Evolutionary conservation across 2,888 invertebrate genomes (phyloP).

Genomic region (Eupithecia pulchellata): DNA sequence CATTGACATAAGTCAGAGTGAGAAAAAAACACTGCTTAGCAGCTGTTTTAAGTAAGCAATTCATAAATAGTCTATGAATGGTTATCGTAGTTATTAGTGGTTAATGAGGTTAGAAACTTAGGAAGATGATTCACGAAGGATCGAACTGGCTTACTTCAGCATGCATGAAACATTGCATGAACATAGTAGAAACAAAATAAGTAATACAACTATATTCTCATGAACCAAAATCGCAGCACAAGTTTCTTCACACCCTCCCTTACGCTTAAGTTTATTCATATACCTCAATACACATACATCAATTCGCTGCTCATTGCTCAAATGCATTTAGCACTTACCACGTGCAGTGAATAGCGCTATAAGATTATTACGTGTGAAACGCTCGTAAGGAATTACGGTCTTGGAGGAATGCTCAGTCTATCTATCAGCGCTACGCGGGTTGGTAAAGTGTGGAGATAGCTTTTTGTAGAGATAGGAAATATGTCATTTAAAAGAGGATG

Average conservation of each 20-base stretch:
- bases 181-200: background rate
- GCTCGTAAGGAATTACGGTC: slow-evolving; percentile 72
- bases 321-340: slow-evolving; percentile 56
- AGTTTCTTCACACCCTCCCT: background rate
- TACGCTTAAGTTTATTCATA: background rate
- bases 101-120: too few species aligned
- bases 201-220: background rate
- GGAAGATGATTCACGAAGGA: background rate
- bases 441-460: slow-evolving; percentile 34
- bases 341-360: slow-evolving; percentile 64
- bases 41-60: too few species aligned
- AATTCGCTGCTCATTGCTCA: slow-evolving; percentile 39
- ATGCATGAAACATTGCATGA: background rate
- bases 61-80: too few species aligned
- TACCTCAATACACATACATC: slow-evolving; percentile 25
- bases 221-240: background rate
- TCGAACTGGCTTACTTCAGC: background rate
- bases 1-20: too few species aligned
- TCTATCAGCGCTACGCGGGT: slow-evolving; percentile 58
- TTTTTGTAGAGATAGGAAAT: background rate
- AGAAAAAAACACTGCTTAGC: too few species aligned
- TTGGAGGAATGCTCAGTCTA: slow-evolving; percentile 67
- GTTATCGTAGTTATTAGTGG: too few species aligned
- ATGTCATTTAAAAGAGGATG: background rate
- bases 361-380: slow-evolving; percentile 77